Base-by-base conservation (phyloP, 64 coral and sea anemone genomes). In the Pocillopora damicornis region DNA sequence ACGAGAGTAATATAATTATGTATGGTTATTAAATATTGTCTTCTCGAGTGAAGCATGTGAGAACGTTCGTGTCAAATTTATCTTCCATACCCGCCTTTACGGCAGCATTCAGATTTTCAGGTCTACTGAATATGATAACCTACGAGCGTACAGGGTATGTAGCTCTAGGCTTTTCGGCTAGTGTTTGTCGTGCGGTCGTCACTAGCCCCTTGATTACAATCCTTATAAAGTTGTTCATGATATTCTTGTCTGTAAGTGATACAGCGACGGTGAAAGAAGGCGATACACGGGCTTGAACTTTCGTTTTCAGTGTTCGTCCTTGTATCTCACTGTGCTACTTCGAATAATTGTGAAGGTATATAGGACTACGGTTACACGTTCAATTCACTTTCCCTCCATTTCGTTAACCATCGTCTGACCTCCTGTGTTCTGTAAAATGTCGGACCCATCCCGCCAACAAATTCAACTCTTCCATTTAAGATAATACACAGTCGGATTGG, bases 381-480 rank as follows among this genome's bases (percentile, higher is more conserved):
- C 12, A 73, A 25, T 58, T 85, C 81, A 9, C 63, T 78, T 86
- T 89, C 78, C 72, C 58, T 90, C 78, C 87, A 90, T 34, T 73
- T 59, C 30, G 77, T 57, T 14, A 94, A 68, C 92, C 92, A 90
- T 18, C 78, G 61, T 18, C 58, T 76, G 65, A 94, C 64, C 30
- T 94, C 88, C 77, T 59, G 65, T 11, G 92, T 79, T 81, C 90
- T 86, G 71, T 94, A 94, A 57, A 90, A 90, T 15, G 83, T 94
- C 3, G 92, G 92, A 23, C 92, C 92, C 37, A 94, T 86, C 23
- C 92, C 92, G 25, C 92, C 92, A 5, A 77, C 73, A 17, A 90
- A 94, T 16, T 79, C 75, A n/a, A 94, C 92, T 80, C 80, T 78
- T 5, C 88, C 88, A 75, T 80, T 81, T 38, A 90, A 89, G n/a